Evolutionary conservation across 2,113 vertebrate species (phyloP).

Genomic region (Megaceryle torquata): DNA sequence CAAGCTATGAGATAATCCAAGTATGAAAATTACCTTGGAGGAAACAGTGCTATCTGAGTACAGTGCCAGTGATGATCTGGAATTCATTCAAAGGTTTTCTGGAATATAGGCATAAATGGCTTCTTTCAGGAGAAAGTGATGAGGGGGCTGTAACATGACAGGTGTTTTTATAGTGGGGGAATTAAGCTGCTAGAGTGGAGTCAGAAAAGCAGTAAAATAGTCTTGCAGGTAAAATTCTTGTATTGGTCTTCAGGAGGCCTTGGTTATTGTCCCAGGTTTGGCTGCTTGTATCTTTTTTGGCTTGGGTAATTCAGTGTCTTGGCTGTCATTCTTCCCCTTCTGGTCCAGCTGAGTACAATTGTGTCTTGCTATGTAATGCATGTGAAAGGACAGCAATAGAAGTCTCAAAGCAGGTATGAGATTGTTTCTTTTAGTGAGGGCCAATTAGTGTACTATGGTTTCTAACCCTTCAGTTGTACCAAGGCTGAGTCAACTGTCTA

Average conservation of each 20-base stretch:
- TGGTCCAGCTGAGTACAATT: neutral
- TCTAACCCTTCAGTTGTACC: neutral
- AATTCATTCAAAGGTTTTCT: neutral
- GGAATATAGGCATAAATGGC: neutral
- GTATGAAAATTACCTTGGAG: neutral
- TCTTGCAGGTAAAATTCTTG: neutral
- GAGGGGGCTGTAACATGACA: neutral
- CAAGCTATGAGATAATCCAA: neutral
- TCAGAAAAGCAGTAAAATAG: neutral
- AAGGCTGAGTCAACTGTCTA: neutral
- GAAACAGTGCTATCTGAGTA: neutral
- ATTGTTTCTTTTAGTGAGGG: neutral
- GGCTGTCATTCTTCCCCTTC: neutral
- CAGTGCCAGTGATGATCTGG: neutral
- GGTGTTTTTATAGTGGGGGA: neutral
- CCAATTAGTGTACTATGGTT: neutral
- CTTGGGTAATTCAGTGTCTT: neutral
- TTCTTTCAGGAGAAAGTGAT: neutral
- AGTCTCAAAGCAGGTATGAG: neutral
- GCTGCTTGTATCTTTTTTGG: neutral
- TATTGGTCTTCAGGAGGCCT: neutral
- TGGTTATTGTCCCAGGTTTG: neutral
- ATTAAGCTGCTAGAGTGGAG: neutral
- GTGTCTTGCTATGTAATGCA: neutral
- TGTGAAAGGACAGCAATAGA: neutral